Percentiles rank a stretch among this genome's conserved stretches.
These are phyloP conservation scores for Melanocharis versteri DNA, from an alignment of 2,113 vertebrate species.

Conservation along the genomic window DNA sequence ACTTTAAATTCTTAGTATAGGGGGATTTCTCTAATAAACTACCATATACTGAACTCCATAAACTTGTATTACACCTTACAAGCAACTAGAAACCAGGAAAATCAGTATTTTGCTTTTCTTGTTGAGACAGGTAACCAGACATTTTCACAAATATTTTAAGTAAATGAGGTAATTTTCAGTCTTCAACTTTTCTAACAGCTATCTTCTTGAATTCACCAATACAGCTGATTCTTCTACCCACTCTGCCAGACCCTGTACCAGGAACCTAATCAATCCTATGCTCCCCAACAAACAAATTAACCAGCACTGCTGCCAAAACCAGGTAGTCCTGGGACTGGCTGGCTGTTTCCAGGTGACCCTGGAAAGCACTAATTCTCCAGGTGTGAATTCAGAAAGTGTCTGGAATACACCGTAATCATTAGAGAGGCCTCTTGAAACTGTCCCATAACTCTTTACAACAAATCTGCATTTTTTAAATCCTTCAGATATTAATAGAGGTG, in stretches of 20 bases:
- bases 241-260: neutral
- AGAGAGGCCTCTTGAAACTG: conserved; percentile 11
- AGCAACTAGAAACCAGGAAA: neutral
- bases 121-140: neutral
- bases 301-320: neutral
- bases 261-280: neutral
- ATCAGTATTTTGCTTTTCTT: neutral
- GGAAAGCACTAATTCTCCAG: neutral
- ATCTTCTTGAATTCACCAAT: neutral
- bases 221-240: neutral
- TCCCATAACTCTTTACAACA: neutral
- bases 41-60: neutral
- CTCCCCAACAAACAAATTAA: neutral
- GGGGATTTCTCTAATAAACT: neutral
- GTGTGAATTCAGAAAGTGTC: neutral
- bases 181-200: neutral
- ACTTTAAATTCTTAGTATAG: neutral
- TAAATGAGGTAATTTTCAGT: neutral
- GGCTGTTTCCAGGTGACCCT: neutral
- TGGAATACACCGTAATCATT: neutral
- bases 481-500: neutral
- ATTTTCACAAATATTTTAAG: neutral
- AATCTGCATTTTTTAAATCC: neutral
- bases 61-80: neutral
- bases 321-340: fast-evolving